Percentiles rank a stretch among this genome's conserved stretches.
These are phyloP conservation scores for Heterochromis multidens DNA, from an alignment of 2,113 vertebrate species.

Conservation along the genomic window DNA sequence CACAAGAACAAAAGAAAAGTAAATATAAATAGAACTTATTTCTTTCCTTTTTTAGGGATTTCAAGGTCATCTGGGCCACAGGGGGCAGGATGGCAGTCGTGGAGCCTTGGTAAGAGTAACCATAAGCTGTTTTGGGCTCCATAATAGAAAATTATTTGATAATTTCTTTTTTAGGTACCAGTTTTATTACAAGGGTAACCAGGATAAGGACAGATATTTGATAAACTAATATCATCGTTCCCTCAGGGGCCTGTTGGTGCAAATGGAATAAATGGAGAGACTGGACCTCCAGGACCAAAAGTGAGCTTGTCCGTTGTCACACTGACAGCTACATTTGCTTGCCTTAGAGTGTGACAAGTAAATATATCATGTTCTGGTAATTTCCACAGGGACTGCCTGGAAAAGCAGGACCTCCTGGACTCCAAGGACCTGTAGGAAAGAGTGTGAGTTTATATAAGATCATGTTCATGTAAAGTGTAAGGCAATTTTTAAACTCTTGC, in stretches of 20 bases:
- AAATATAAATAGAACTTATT: not conserved
- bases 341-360: not conserved
- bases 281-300: constrained; percentile 52
- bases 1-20: not conserved
- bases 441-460: constrained; percentile 56
- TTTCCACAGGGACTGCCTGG: constrained; percentile 67
- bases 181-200: not conserved
- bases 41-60: constrained; percentile 57
- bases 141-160: not conserved
- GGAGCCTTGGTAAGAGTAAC: constrained; percentile 59
- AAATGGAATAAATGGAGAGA: constrained; percentile 56
- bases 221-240: not conserved
- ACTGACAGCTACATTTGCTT: not conserved
- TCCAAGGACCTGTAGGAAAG: constrained; percentile 72
- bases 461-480: not conserved
- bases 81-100: constrained; percentile 65
- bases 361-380: not conserved
- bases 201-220: not conserved
- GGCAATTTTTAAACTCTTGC: not conserved
- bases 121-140: not conserved
- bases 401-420: constrained; percentile 62
- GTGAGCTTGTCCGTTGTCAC: constrained; percentile 34
- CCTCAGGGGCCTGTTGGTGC: constrained; percentile 63
- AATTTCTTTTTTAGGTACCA: not conserved
- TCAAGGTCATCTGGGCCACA: constrained; percentile 57